Base-by-base conservation (phyloP, 2,888 invertebrate genomes). In the Stegophylla sp. region DNA sequence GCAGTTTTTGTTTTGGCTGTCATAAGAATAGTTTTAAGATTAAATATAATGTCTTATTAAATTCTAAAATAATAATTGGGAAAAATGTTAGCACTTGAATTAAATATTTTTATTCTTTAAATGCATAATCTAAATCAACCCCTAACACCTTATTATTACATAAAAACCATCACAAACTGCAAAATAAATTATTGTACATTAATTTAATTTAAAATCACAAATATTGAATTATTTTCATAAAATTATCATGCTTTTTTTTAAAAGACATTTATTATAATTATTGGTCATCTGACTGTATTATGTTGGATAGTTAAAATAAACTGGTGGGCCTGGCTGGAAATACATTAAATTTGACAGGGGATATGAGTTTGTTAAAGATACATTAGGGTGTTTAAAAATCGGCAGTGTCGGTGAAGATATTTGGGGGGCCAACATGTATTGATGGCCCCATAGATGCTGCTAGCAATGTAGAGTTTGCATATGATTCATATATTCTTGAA, bases 401-500 rank as follows among this genome's bases (percentile, higher is more conserved):
- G 79, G 63, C 64, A 67, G 56, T 71, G 67, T 45, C 82, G 82
- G 71, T 75, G 59, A n/a, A 56, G 74, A 74, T 75, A 82, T 76
- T 83, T 84, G 85, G 84, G 84, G 85, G 86, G 86, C 84, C 86
- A 72, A 12, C 48, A n/a, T n/a, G 41, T 71, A 5, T 84, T 85
- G 85, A 84, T 87, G 88, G 88, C 88, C 89, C 90, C 90, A 88
- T 87, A 88, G 87, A 88, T 89, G 88, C 87, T 90, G 92, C 91
- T 93, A 93, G 92, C 92, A 92, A 84, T 91, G 90, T 85, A 91
- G 90, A 84, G 87, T 88, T 83, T 89, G 89, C 89, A 90, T 90
- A 84, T 90, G 89, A 86, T 88, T 90, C 87, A 91, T 89, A 87
- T 95, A 96, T 84, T 95, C 94, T 86, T 91, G 91, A 89, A 96